Evolutionary conservation across 2,113 vertebrate species (phyloP), one percentile per base, ranked within the genome.

Genomic region (Zosterops japonicus): DNA sequence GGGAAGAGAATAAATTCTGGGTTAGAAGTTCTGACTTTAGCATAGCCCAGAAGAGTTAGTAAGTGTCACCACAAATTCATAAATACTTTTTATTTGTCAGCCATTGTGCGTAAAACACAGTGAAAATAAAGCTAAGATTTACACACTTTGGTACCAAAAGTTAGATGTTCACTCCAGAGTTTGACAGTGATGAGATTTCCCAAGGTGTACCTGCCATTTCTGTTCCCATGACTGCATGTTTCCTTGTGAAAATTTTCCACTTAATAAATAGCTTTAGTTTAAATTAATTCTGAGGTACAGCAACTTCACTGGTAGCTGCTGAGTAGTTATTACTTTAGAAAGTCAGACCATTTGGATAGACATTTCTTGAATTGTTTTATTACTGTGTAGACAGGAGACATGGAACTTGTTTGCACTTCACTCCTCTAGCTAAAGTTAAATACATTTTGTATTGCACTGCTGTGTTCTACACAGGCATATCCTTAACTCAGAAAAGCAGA

Each of bases 301-400:
- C 52, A 83, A 27, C 72, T 55, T 90, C 71, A 78, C 28, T 56
- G 52, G 41, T 74, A 64, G 76, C 76, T 90, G 35, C 56, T 90
- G 64, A 60, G 28, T 83, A 44, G 88, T 90, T 83, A 74, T 84
- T 90, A 75, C n/a, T 93, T 81, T 18, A 81, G 90, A 95, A 92
- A 92, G 86, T 94, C 86, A 92, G 85, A 36, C 60, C 50, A 29
- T 57, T 87, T 91, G 75, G 25, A 61, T 13, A 85, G 84, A 36
- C 64, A 41, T 72, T 83, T 92, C 80, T 90, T 89, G 77, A 60
- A 78, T 90, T 86, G 49, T 85, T 91, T 90, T 93, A 84, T 92
- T 91, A n/a, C 47, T 39, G 5, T 56, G 27, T 68, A 78, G 64
- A n/a, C 72, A 92, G 65, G 80, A 74, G 75, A 65, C 10, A 1